These are phyloP conservation scores for Pangasianodon gigas DNA, from an alignment of 2,113 vertebrate genomes.

Conservation along the genomic window DNA sequence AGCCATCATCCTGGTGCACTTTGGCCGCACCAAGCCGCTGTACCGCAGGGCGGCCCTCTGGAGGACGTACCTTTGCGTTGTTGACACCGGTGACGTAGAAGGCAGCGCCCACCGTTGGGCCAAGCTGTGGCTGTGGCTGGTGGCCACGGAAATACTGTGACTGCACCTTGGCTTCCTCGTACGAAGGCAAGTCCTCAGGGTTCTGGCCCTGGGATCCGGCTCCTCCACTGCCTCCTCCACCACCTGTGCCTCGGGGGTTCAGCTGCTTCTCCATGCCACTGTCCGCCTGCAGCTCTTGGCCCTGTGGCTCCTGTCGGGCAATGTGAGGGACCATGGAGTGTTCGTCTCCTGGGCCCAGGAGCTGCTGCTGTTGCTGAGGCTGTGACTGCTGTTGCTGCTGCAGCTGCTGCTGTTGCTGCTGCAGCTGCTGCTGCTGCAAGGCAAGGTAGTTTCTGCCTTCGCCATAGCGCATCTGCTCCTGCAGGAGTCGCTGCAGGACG, in stretches of 20 bases:
- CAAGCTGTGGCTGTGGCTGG: conserved; percentile 61
- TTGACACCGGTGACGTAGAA: conserved; percentile 92
- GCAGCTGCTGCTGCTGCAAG: conserved; percentile 73
- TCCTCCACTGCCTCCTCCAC: conserved; percentile 74
- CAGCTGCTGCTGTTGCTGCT: conserved; percentile 81
- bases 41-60: conserved; percentile 88
- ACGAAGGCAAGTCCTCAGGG: conserved; percentile 91
- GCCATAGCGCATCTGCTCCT: conserved; percentile 96
- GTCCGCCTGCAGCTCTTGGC: conserved; percentile 96
- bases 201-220: conserved; percentile 79
- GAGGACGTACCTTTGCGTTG: conserved; percentile 85
- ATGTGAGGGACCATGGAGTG: conserved; percentile 85
- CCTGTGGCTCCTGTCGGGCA: conserved; percentile 96
- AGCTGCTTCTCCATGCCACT: conserved; percentile 90
- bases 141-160: conserved; percentile 96
- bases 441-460: conserved; percentile 89
- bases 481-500: conserved; percentile 94
- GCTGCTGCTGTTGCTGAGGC: conserved; percentile 62
- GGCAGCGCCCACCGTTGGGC: conserved; percentile 76
- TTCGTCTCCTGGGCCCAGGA: conserved; percentile 80
- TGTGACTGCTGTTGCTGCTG: conserved; percentile 66
- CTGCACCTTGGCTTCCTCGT: conserved; percentile 98
- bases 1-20: conserved; percentile 95
- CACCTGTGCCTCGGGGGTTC: conserved; percentile 66
- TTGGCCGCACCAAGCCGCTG: conserved; percentile 87